Conservation (phyloP, 1,140 invertebrate genomes). For the Zaprionus lachaisei region DNA sequence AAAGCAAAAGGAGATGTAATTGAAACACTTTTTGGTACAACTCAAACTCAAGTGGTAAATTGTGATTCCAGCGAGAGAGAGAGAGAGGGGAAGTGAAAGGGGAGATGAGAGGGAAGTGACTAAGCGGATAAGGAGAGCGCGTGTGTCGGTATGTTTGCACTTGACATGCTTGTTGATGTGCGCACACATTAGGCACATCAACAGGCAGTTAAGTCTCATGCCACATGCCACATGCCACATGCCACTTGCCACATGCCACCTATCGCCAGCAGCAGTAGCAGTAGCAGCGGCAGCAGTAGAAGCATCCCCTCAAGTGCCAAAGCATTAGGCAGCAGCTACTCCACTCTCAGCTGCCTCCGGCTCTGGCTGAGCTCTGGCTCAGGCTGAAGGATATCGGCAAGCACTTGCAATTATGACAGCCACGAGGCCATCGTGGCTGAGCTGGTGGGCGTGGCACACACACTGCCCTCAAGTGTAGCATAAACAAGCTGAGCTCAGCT, state of each 20-base stretch:
- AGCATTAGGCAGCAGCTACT: constrained; percentile 22
- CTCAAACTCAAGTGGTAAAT: neutral
- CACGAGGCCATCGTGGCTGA: constrained; percentile 1
- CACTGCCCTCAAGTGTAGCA: constrained; percentile 3
- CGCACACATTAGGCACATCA: constrained; percentile 32
- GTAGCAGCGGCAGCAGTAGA: neutral
- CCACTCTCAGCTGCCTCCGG: neutral
- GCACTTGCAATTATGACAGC: constrained; percentile 39
- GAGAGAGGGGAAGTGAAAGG: too few relatives aligned
- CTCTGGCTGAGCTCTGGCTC: neutral
- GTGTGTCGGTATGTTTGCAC: constrained; percentile 14
- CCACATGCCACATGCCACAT: neutral
- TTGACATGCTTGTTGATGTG: constrained; percentile 40
- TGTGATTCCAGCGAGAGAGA: neutral
- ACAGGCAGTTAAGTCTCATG: constrained; percentile 11
- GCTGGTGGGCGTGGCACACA: constrained; percentile 7
- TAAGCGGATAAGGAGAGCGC: constrained; percentile 3
- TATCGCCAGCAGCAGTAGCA: neutral
- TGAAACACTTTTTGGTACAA: neutral
- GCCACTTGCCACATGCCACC: neutral
- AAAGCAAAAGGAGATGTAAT: neutral
- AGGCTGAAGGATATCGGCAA: constrained; percentile 1
- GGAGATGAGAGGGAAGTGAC: neutral
- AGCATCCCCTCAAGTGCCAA: constrained; percentile 36
- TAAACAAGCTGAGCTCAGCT: constrained; percentile 17